Evolutionary conservation across 2,113 vertebrate species (phyloP).

Genomic region (Pycnonotus jocosus): DNA sequence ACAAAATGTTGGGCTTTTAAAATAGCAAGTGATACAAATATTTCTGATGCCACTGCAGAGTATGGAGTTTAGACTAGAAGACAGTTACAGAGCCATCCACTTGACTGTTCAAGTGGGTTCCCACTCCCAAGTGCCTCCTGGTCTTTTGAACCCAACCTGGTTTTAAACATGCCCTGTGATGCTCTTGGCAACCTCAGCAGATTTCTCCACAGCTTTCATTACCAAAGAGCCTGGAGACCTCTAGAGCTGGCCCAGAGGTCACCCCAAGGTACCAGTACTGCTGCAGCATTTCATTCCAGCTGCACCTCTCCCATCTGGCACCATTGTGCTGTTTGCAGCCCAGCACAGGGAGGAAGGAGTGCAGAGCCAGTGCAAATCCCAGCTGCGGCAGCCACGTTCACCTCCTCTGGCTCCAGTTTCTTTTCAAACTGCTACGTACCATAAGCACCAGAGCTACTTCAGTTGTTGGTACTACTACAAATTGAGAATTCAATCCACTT

Average conservation of each 20-base stretch:
- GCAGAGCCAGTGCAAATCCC: not conserved
- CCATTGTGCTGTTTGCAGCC: rapidly evolving
- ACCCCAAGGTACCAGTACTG: not conserved
- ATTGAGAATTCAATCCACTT: not conserved
- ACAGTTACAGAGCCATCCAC: not conserved
- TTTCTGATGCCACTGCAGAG: not conserved
- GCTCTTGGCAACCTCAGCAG: not conserved
- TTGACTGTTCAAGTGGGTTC: not conserved
- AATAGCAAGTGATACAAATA: not conserved
- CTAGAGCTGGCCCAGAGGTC: not conserved
- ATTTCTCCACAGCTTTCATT: not conserved
- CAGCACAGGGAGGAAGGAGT: not conserved
- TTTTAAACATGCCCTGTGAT: not conserved
- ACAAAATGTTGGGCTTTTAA: not conserved
- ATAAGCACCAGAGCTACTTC: not conserved
- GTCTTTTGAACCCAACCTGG: not conserved
- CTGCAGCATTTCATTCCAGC: not conserved
- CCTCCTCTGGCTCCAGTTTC: not conserved
- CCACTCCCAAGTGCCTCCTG: not conserved
- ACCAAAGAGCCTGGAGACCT: not conserved
- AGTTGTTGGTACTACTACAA: not conserved
- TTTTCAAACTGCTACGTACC: not conserved
- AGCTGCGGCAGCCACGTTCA: rapidly evolving
- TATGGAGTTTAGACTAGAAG: not conserved
- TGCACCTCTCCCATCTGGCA: not conserved